Evolutionary conservation across 2,113 vertebrate genomes (phyloP).

Genomic region (Abramis brama): DNA sequence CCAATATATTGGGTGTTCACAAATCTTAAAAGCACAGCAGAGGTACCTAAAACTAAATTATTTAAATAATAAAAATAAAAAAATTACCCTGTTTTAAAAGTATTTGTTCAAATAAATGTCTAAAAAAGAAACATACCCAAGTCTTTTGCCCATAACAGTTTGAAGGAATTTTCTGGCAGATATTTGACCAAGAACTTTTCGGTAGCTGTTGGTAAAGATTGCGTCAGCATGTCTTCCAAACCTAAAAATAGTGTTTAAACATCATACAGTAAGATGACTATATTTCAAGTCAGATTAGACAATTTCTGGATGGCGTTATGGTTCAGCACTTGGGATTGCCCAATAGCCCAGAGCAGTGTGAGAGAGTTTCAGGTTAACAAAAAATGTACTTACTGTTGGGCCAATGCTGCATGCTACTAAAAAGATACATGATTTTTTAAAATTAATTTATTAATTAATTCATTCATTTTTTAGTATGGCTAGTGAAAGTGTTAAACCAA

Average conservation of each 20-base stretch:
- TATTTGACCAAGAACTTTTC: conserved; percentile 90
- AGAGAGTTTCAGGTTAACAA: background rate
- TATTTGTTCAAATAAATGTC: too few species aligned
- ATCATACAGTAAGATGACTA: background rate
- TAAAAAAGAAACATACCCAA: conserved; percentile 76
- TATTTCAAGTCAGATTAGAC: background rate
- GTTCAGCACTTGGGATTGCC: background rate
- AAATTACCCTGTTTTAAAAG: background rate
- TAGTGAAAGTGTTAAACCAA: background rate
- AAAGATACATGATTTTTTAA: too few species aligned
- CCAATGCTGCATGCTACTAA: background rate
- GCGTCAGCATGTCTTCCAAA: conserved; percentile 88
- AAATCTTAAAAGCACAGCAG: too few species aligned
- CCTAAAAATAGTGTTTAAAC: conserved; percentile 67
- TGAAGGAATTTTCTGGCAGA: conserved; percentile 90
- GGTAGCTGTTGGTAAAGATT: conserved; percentile 93
- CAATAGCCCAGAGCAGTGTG: background rate
- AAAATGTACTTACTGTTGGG: background rate
- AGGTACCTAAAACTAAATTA: background rate
- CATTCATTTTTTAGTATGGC: too few species aligned
- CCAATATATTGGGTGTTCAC: too few species aligned
- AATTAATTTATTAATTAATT: background rate
- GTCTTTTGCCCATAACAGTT: conserved; percentile 87
- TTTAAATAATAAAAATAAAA: background rate
- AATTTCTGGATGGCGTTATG: background rate